Base-by-base conservation (phyloP, 2,113 vertebrate species). In the Paedocypris sp. region DNA sequence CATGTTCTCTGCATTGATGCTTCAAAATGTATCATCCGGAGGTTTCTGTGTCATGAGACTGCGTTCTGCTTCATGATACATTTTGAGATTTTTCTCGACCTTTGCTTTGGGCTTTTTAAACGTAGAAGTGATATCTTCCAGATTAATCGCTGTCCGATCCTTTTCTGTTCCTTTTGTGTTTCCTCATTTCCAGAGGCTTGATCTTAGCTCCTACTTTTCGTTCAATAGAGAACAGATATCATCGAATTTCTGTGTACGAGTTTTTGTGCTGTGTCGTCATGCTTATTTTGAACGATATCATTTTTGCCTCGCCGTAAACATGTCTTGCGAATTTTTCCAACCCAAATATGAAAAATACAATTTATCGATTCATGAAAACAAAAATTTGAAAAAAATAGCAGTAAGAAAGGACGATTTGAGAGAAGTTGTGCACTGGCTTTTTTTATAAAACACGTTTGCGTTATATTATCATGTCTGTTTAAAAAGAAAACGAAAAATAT, bases 161-260 rank as follows among this genome's bases (percentile, higher is more conserved):
- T 57, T 66, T 62, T 49, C 23, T 25, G 60, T 62, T 68, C 62
- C 10, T 52, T 64, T n/a, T 71, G 41, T 63, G 64, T 73, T 77
- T 68, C 60, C 64, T 64, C 75, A 78, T 80, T 46, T 66, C 68
- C 66, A 71, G 67, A 90, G 75, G 83, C 83, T 87, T 91, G 80
- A 73, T 77, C 69, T 86, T 78, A 83, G 67, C 83, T 88, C n/a
- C n/a, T 82, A 87, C 77, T 78, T 72, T 28, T 87, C 83, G 85
- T 85, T n/a, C n/a, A 87, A 89, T 89, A 90, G 90, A 94, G 90
- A 93, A 92, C 89, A 93, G 90, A 94, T 87, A 92, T 93, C 89
- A 93, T 91, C 74, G 89, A 93, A 92, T 97, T 94, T 95, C 90
- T 94, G 91, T 95, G 91, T 94, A 92, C 72, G 74, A 86, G 77